Conservation (phyloP, 2,113 vertebrate species). For the Megaceryle maxima region DNA sequence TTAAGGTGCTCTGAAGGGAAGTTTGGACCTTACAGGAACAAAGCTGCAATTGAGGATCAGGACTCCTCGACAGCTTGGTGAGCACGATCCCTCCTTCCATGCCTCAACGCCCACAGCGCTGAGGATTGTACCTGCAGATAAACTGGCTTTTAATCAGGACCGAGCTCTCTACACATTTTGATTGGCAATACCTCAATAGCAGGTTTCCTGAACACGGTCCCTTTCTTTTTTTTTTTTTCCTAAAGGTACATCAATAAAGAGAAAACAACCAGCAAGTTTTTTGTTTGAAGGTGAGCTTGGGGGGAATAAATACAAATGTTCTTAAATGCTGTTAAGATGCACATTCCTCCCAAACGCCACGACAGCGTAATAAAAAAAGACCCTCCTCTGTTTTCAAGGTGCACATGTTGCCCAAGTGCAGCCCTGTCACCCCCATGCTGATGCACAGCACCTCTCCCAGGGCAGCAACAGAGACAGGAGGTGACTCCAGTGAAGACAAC, state of each 20-base stretch:
- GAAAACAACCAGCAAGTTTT: fast-evolving
- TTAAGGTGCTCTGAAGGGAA: neutral
- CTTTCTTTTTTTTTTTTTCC: neutral
- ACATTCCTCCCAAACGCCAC: neutral
- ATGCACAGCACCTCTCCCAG: neutral
- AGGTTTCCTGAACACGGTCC: neutral
- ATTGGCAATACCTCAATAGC: neutral
- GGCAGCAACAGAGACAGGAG: neutral
- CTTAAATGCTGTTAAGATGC: neutral
- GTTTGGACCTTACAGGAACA: neutral
- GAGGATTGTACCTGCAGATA: fast-evolving
- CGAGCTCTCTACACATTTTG: neutral
- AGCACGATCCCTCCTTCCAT: neutral
- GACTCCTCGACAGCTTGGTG: fast-evolving
- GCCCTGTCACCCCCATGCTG: fast-evolving
- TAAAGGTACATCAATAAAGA: neutral
- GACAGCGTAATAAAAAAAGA: neutral
- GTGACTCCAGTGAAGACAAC: neutral
- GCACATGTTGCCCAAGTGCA: neutral
- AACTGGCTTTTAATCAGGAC: neutral
- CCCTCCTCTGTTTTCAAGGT: neutral
- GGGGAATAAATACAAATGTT: neutral
- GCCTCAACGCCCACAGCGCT: fast-evolving
- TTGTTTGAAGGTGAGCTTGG: neutral
- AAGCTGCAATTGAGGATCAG: neutral